Base-by-base conservation (phyloP, 2,797 vertebrate species). In the Pipistrellus kuhlii region DNA sequence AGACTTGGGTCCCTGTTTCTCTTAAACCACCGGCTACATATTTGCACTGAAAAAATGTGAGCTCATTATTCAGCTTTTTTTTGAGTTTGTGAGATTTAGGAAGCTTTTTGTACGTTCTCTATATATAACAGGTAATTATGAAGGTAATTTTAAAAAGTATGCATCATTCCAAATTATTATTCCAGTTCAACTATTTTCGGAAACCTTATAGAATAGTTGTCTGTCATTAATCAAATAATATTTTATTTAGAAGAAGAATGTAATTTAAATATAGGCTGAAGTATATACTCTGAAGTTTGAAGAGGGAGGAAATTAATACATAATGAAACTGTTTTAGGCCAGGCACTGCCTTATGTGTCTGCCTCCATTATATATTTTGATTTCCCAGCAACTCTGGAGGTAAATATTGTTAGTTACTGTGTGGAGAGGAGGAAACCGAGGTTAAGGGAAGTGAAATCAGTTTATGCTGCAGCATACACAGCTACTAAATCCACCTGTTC, bases 81-180 rank as follows among this genome's bases (percentile, higher is more conserved):
- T 44, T 38, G 48, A 66, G 21, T 81, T 35, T 75, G 1, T 66
- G 1, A 81, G 30, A 32, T 64, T 87, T 21, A 57, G 62, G 51
- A 81, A 72, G 35, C 25, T 48, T 91, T 94, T 51, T 94, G 4
- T 59, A 62, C 53, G 23, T 88, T 73, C 4, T 90, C 23, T 53
- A 10, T 85, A 14, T 82, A 30, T 75, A 68, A 57, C 69, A 85
- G 44, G 8, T 85, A 91, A 66, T 92, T 76, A 46, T 6, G 81
- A 85, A 89, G 20, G 9, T 87, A 83, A 90, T 87, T 76, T 93
- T 89, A 59, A 93, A 91, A 27, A 83, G 17, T 14, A 44, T 88
- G 30, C 41, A 64, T 90, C 86, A 62, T 55, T 23, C 8, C 35
- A 77, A 44, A 46, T 66, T 88, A 96, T 85, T 90, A 35, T 71